phyloP scores from a whole-genome alignment of 2,797 vertebrate genomes.

The Megalops cyprinoides region DNA sequence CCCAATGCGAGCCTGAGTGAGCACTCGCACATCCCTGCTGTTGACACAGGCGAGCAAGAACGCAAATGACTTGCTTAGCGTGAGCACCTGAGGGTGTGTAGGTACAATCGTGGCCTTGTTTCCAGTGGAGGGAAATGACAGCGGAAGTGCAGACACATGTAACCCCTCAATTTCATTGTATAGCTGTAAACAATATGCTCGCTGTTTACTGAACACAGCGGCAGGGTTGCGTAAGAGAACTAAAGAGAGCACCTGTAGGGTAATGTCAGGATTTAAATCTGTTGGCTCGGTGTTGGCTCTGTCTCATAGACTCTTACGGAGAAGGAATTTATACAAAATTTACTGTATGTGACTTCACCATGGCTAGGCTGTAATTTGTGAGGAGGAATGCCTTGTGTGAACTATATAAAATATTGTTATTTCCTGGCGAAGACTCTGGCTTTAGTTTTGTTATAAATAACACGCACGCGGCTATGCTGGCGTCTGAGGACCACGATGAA shows the following conservation, averaged over 20 bases:
- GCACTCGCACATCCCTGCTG: neutral
- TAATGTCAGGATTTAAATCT: neutral
- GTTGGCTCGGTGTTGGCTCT: conserved; percentile 17
- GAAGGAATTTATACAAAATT: conserved; percentile 25
- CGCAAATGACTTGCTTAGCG: neutral
- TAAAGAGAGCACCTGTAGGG: neutral
- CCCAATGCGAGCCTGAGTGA: neutral
- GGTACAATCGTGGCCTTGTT: neutral
- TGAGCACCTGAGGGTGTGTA: neutral
- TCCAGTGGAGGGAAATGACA: neutral
- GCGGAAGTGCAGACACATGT: too few relatives aligned
- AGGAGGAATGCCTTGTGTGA: neutral
- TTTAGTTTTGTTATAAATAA: neutral
- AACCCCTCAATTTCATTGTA: neutral
- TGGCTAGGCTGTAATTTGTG: conserved; percentile 29
- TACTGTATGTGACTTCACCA: conserved; percentile 39
- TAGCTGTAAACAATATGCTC: neutral
- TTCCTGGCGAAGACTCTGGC: neutral
- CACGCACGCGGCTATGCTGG: neutral
- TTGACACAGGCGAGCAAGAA: neutral
- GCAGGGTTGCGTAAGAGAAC: neutral
- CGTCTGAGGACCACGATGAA: neutral
- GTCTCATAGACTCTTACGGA: conserved; percentile 12
- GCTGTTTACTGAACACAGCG: neutral
- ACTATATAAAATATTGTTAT: neutral